phyloP scores from a whole-genome alignment of 2,797 vertebrate genomes.

The Diplodus puntazzo region DNA sequence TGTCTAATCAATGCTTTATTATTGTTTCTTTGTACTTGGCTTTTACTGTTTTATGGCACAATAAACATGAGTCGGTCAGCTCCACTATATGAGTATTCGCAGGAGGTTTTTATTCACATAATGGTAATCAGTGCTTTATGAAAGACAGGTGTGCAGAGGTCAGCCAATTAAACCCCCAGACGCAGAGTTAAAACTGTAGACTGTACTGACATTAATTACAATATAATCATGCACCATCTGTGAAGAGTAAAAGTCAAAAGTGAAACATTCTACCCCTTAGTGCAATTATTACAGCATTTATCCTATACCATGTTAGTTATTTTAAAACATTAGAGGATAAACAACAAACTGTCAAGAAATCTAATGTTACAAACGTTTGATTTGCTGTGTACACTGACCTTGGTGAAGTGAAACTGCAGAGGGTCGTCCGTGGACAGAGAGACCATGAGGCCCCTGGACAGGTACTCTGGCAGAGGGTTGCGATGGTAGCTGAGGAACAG shows the following conservation, averaged over 20 bases:
- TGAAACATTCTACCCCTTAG: background rate
- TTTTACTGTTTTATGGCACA: too few species aligned
- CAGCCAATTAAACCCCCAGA: background rate
- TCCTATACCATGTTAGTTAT: background rate
- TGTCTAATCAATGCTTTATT: background rate
- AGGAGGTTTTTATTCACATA: too few species aligned
- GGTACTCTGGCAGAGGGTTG: conserved; percentile 96
- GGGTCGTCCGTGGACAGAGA: conserved; percentile 97
- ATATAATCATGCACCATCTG: background rate
- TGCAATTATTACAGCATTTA: background rate
- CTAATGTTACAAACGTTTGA: background rate
- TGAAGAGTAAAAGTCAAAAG: background rate
- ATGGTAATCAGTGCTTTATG: background rate
- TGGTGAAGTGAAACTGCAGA: conserved; percentile 98
- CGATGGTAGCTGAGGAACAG: conserved; percentile 98
- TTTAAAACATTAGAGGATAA: background rate
- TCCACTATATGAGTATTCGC: too few species aligned
- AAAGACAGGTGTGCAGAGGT: background rate
- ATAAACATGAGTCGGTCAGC: too few species aligned
- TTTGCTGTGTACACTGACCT: conserved; percentile 83
- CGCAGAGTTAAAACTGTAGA: background rate
- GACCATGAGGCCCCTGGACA: conserved; percentile 95
- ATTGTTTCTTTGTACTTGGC: too few species aligned
- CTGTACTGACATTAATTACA: background rate
- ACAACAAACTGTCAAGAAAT: background rate